Evolutionary conservation across 2,797 vertebrate genomes (phyloP).

Genomic region (Acrocephalus scirpaceus): DNA sequence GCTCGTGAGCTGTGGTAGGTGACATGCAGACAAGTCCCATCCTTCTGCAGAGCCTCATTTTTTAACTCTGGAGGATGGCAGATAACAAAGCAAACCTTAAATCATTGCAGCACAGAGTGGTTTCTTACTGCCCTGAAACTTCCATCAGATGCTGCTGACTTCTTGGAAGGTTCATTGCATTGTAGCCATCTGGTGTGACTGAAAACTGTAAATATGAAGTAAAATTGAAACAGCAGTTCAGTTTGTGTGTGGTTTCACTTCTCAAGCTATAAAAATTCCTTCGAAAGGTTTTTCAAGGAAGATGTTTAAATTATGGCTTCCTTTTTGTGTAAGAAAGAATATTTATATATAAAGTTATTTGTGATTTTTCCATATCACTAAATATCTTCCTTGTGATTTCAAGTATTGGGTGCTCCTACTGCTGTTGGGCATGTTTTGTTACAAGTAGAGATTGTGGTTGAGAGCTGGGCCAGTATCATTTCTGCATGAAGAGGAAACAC

Average conservation of each 20-base stretch:
- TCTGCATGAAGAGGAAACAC: not conserved
- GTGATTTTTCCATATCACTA: not conserved
- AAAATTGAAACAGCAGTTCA: accelerated
- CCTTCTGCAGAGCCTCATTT: not conserved
- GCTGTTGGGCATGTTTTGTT: not conserved
- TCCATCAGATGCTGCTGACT: not conserved
- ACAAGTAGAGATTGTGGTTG: not conserved
- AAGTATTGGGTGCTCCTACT: not conserved
- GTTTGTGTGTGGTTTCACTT: not conserved
- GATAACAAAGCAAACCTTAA: not conserved
- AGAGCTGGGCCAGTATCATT: not conserved
- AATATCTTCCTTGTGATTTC: not conserved
- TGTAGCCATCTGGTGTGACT: not conserved
- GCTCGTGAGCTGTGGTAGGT: not conserved
- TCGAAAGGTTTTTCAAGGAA: not conserved
- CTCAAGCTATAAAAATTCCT: not conserved
- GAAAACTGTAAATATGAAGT: not conserved
- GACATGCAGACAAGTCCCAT: not conserved
- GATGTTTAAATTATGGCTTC: not conserved
- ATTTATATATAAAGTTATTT: not conserved
- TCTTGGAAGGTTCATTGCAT: not conserved
- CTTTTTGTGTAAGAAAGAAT: not conserved
- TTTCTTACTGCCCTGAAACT: not conserved
- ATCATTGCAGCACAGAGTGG: not conserved
- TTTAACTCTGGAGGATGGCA: not conserved